phyloP scores from a whole-genome alignment of 1,140 invertebrate species.

The Choristoneura fumiferana region DNA sequence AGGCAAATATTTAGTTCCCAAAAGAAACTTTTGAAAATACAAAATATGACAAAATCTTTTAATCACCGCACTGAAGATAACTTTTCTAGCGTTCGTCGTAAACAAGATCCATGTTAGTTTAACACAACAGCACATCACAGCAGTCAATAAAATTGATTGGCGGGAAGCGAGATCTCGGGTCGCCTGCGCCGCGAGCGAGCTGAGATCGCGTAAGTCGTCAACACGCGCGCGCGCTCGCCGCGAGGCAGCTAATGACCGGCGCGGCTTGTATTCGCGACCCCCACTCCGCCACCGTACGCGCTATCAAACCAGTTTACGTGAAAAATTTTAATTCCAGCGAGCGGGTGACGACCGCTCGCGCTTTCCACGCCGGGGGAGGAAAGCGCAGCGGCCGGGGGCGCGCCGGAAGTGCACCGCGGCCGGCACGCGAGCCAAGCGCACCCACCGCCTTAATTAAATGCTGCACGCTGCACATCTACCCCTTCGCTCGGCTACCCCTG shows the following conservation, averaged over 20 bases:
- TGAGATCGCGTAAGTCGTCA: no score
- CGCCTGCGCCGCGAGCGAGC: slow-evolving; percentile 39
- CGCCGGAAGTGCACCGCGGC: slow-evolving; percentile 66
- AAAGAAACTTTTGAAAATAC: no score
- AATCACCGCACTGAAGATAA: slow-evolving; percentile 7
- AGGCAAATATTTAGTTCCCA: no score
- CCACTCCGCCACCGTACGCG: slow-evolving; percentile 65
- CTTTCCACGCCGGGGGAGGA: slow-evolving; percentile 59
- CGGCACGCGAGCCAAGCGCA: slow-evolving; percentile 67
- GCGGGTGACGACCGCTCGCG: slow-evolving; percentile 73
- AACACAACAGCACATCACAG: background rate
- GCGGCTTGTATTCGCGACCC: slow-evolving; percentile 68
- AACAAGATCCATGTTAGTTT: background rate
- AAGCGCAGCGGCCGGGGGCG: slow-evolving; percentile 65
- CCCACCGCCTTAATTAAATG: slow-evolving; percentile 72
- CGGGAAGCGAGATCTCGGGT: slow-evolving; percentile 23
- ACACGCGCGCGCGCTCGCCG: slow-evolving; percentile 61
- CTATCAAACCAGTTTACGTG: slow-evolving; percentile 77
- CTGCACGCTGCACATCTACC: slow-evolving; percentile 62
- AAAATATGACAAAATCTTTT: no score
- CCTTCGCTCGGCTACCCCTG: slow-evolving; percentile 18
- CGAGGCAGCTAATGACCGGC: slow-evolving; percentile 68
- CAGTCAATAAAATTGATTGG: slow-evolving; percentile 1
- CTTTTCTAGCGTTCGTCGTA: background rate
- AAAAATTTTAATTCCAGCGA: slow-evolving; percentile 77